Evolutionary conservation across 2,888 invertebrate genomes (phyloP).

Genomic region (Embidobia sp.): DNA sequence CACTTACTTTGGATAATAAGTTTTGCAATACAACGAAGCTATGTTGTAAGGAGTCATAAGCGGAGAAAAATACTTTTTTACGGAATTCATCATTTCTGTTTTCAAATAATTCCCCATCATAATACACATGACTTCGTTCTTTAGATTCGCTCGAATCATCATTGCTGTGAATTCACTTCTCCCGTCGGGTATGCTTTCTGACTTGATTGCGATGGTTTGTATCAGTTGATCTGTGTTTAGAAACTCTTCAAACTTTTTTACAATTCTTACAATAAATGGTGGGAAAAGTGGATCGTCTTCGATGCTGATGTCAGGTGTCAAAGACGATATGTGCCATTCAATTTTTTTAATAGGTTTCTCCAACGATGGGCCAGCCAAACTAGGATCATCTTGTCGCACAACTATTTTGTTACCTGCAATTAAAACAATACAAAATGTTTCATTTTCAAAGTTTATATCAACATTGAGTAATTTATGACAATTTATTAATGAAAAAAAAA

Average conservation of each 20-base stretch:
- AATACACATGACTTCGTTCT: slow-evolving; percentile 77
- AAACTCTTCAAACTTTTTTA: slow-evolving; percentile 71
- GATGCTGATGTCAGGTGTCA: slow-evolving; percentile 72
- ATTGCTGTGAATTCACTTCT: slow-evolving; percentile 64
- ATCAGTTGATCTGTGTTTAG: slow-evolving; percentile 68
- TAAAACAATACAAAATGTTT: too few species aligned
- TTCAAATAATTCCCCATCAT: slow-evolving; percentile 77
- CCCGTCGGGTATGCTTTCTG: slow-evolving; percentile 12
- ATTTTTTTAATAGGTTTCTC: slow-evolving; percentile 44
- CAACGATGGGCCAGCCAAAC: not conserved
- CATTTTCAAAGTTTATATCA: too few species aligned
- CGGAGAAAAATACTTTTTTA: slow-evolving; percentile 74
- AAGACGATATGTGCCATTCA: slow-evolving; percentile 18
- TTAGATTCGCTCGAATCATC: slow-evolving; percentile 76
- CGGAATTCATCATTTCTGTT: slow-evolving; percentile 72
- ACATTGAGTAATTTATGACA: too few species aligned
- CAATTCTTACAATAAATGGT: slow-evolving; percentile 77
- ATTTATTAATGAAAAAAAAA: not conserved
- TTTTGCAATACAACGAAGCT: slow-evolving; percentile 78
- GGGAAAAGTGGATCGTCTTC: slow-evolving; percentile 73
- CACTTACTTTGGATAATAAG: slow-evolving; percentile 52
- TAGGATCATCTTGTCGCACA: slow-evolving; percentile 22
- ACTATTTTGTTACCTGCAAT: slow-evolving; percentile 37
- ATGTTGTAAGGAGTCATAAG: slow-evolving; percentile 69
- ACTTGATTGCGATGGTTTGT: slow-evolving; percentile 60